Evolutionary conservation across 2,888 invertebrate species (phyloP), one percentile per base, ranked within the genome.

Genomic region (Hydraecia micacea): DNA sequence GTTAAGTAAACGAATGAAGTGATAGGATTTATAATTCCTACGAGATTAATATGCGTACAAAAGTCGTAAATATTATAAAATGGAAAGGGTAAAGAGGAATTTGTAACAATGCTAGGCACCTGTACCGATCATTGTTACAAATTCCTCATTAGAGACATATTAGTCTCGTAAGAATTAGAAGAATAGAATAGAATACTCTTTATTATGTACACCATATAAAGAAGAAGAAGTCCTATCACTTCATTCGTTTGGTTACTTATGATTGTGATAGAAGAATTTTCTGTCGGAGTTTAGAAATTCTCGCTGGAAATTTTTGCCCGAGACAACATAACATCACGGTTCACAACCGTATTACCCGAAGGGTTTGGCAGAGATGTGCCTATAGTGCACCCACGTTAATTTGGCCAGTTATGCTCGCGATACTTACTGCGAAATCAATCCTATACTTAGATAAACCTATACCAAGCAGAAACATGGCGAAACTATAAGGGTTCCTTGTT

Each of bases 31-130:
- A 9, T 52, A 15, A 21, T n/a, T 39, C 11, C 5, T 49, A 73
- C 39, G 8, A 32, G 49, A 3, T 9, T 39, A 67, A 60, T 58
- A 73, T 13, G 58, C 21, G 32, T 39, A 25, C 13, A 15, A 28
- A 79, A 49, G 28, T 65, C 28, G 5, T 72, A 55, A 81, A 67
- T 36, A 75, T 55, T 77, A 52, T 74, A 25, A 9, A 78, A 52
- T 32, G 49, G 65, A 73, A 49, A 66, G 32, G 32, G 66, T 46
- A 21, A 81, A 39, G 15, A 58, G 36, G 81, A 66, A 79, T 81
- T 81, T 49, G 15, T 49, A 79, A 79, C 81, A 79, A 74, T 65
- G 46, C 0, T 78, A 28, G n/a, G n/a, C 25, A 32, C 32, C 32
- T 32, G 32, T 32, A 32, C 32, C 32, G 2, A 32, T 32, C 32